phyloP scores from a whole-genome alignment of 2,797 vertebrate genomes.

The Cossypha heuglini region DNA sequence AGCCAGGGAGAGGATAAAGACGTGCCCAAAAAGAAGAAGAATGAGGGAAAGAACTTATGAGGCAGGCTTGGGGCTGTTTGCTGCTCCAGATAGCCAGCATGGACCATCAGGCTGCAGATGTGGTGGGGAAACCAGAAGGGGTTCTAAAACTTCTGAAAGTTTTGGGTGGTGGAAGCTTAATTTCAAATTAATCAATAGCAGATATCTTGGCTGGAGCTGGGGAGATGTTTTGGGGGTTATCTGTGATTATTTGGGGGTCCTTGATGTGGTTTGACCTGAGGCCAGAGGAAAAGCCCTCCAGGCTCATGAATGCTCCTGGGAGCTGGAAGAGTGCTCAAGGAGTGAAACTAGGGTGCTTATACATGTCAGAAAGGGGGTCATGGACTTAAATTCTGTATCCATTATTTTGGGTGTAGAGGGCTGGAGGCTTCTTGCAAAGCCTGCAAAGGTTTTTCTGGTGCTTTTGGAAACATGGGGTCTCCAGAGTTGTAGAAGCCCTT shows the following conservation, averaged over 20 bases:
- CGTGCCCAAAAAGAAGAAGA: neutral
- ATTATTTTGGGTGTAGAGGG: fast-evolving
- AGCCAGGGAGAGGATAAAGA: neutral
- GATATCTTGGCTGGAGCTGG: neutral
- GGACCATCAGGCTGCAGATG: neutral
- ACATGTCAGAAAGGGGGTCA: neutral
- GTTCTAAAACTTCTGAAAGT: neutral
- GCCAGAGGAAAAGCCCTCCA: neutral
- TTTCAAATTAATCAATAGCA: neutral
- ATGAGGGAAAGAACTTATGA: neutral
- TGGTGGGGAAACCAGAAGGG: fast-evolving
- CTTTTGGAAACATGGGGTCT: fast-evolving
- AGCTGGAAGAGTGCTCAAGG: neutral
- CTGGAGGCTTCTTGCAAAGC: neutral
- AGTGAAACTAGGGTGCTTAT: neutral
- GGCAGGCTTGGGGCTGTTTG: neutral
- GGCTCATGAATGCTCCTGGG: fast-evolving
- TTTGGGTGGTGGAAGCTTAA: neutral
- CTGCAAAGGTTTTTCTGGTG: neutral
- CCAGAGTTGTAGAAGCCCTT: neutral
- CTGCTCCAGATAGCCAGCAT: neutral
- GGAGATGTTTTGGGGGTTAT: neutral
- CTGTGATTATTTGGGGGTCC: neutral
- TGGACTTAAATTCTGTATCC: neutral
- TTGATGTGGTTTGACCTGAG: neutral